phyloP scores from a whole-genome alignment of 1,140 invertebrate species.

The Eueides isabella region DNA sequence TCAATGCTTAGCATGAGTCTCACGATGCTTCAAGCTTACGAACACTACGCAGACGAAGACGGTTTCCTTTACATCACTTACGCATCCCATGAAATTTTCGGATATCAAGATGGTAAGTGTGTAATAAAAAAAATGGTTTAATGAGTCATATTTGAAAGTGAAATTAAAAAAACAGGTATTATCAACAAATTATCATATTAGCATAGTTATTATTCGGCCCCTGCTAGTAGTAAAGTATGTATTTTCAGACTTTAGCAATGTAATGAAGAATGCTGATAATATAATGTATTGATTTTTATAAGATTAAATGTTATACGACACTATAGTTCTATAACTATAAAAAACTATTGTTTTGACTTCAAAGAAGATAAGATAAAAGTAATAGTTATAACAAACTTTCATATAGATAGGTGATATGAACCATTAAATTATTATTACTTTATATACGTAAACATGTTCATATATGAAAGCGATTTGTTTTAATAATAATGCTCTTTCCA shows the following conservation, averaged over 20 bases:
- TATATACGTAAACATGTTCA: background rate
- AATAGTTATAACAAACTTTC: constrained; percentile 10
- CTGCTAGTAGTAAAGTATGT: too few relatives aligned
- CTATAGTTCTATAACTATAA: background rate
- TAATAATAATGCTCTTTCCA: constrained; percentile 38
- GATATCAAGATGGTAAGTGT: constrained; percentile 79
- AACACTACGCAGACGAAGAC: constrained; percentile 88
- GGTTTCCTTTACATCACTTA: constrained; percentile 94
- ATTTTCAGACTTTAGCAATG: background rate
- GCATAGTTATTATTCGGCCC: too few relatives aligned
- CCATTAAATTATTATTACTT: background rate
- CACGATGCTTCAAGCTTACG: constrained; percentile 91
- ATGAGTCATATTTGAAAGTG: too few relatives aligned
- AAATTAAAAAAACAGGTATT: too few relatives aligned
- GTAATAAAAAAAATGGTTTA: background rate
- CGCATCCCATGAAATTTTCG: constrained; percentile 94
- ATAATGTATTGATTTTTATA: background rate
- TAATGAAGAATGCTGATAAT: background rate
- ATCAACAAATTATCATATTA: too few relatives aligned
- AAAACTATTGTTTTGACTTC: background rate
- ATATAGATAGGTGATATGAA: background rate
- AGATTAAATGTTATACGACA: background rate
- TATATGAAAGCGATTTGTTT: constrained; percentile 2
- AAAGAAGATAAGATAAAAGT: background rate
- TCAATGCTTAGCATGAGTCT: constrained; percentile 90